phyloP scores from a whole-genome alignment of 1,140 invertebrate genomes.

The Eupeodes corollae region DNA sequence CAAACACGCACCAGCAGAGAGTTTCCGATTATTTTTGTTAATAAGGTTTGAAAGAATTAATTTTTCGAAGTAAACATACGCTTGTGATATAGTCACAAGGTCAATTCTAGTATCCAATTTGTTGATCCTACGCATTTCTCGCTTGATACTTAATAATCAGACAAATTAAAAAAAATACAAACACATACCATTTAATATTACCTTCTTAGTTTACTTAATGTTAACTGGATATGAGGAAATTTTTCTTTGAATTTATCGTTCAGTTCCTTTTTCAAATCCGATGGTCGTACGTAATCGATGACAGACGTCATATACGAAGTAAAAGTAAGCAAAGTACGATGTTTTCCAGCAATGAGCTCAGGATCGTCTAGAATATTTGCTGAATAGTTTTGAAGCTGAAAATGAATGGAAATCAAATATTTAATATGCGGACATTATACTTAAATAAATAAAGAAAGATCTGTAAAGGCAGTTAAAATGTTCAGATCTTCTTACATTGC shows the following conservation, averaged over 20 bases:
- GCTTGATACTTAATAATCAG: constrained; percentile 57
- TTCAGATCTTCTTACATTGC: no score
- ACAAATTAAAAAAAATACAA: not conserved
- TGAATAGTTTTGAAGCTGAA: constrained; percentile 53
- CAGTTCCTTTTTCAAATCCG: constrained; percentile 93
- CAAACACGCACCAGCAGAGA: constrained; percentile 89
- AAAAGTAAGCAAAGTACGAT: constrained; percentile 87
- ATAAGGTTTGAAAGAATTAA: constrained; percentile 84
- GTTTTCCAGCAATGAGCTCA: constrained; percentile 88
- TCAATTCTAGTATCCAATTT: constrained; percentile 75
- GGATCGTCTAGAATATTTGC: constrained; percentile 89
- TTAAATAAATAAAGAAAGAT: no score
- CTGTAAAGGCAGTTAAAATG: no score
- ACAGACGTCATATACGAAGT: constrained; percentile 93
- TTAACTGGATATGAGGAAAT: constrained; percentile 89
- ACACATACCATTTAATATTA: constrained; percentile 31
- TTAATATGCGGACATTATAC: no score
- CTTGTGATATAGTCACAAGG: constrained; percentile 84
- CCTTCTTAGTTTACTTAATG: constrained; percentile 93
- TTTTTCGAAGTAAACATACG: constrained; percentile 97
- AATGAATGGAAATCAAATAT: no score
- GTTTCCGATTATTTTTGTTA: constrained; percentile 89
- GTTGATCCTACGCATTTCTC: constrained; percentile 89
- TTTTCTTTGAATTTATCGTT: constrained; percentile 95
- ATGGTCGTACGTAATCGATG: constrained; percentile 91